Conservation (phyloP, 2,888 invertebrate species). For the Tubiluchus corallicola region DNA sequence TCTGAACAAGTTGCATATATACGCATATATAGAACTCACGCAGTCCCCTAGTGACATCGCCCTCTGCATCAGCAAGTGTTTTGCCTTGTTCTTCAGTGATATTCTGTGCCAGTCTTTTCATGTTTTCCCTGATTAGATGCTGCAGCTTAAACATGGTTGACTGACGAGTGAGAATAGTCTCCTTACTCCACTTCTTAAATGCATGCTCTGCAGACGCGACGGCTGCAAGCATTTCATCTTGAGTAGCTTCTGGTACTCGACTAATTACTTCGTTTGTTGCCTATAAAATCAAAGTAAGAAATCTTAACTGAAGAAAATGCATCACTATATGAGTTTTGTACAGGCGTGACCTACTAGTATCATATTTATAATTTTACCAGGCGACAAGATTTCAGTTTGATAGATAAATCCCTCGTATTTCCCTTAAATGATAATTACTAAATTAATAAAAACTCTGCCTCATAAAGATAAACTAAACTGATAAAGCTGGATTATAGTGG, state of each 20-base stretch:
- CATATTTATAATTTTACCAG: too few relatives aligned
- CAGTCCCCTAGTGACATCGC: constrained; percentile 87
- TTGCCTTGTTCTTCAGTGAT: constrained; percentile 95
- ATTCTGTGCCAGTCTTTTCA: constrained; percentile 68
- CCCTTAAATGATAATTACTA: too few relatives aligned
- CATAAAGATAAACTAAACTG: too few relatives aligned
- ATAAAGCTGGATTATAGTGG: too few relatives aligned
- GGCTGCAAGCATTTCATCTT: constrained; percentile 69
- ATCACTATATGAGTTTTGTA: not conserved
- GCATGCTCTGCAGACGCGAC: constrained; percentile 66
- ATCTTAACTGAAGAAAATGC: not conserved
- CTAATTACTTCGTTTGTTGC: constrained; percentile 39
- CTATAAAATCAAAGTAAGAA: constrained; percentile 16
- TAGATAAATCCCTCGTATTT: too few relatives aligned
- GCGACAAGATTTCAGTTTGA: too few relatives aligned
- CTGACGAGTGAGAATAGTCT: constrained; percentile 76
- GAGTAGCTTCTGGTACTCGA: constrained; percentile 73
- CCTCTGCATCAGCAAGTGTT: constrained; percentile 87
- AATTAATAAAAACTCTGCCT: too few relatives aligned
- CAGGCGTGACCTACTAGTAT: too few relatives aligned
- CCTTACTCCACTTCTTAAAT: constrained; percentile 64
- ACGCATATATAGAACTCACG: constrained; percentile 44
- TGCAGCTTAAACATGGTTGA: constrained; percentile 76
- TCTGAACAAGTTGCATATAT: not conserved
- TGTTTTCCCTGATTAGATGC: constrained; percentile 63